Conservation (phyloP, 2,888 invertebrate species). For the Plusia festucae region DNA sequence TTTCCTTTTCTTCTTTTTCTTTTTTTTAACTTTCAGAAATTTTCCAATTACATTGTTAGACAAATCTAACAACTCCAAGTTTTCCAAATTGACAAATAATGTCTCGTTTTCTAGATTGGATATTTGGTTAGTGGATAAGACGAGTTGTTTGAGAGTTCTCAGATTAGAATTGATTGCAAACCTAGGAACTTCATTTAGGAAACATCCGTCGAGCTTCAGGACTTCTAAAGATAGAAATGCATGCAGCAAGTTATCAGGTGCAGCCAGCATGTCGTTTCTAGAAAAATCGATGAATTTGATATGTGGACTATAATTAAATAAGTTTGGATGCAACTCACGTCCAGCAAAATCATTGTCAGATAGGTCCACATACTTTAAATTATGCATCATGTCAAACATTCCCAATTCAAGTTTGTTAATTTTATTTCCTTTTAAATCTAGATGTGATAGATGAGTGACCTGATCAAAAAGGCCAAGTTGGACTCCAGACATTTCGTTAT, state of each 20-base stretch:
- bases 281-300: slow-evolving; percentile 61
- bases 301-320: slow-evolving; percentile 54
- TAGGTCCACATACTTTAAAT: slow-evolving; percentile 63
- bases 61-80: slow-evolving; percentile 74
- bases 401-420: slow-evolving; percentile 55
- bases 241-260: slow-evolving; percentile 61
- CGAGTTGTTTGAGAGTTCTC: slow-evolving; percentile 71
- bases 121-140: slow-evolving; percentile 75
- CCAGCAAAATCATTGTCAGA: slow-evolving; percentile 69
- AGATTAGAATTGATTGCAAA: slow-evolving; percentile 71
- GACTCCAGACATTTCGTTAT: slow-evolving; percentile 57
- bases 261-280: slow-evolving; percentile 59
- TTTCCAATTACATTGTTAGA: slow-evolving; percentile 69
- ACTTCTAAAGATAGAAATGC: slow-evolving; percentile 61
- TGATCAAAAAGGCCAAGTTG: slow-evolving; percentile 58
- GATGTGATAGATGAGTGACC: slow-evolving; percentile 50
- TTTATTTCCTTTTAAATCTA: slow-evolving; percentile 62
- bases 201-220: slow-evolving; percentile 68
- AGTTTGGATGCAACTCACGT: slow-evolving; percentile 59
- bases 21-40: background rate
- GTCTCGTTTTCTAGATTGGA: slow-evolving; percentile 62
- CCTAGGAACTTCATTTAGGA: slow-evolving; percentile 65
- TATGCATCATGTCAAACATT: slow-evolving; percentile 54
- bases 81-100: slow-evolving; percentile 60
- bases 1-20: background rate